Percentiles rank a stretch among this genome's conserved stretches.
phyloP scores from a whole-genome alignment of 2,888 invertebrate genomes.

The Apantesis nais region DNA sequence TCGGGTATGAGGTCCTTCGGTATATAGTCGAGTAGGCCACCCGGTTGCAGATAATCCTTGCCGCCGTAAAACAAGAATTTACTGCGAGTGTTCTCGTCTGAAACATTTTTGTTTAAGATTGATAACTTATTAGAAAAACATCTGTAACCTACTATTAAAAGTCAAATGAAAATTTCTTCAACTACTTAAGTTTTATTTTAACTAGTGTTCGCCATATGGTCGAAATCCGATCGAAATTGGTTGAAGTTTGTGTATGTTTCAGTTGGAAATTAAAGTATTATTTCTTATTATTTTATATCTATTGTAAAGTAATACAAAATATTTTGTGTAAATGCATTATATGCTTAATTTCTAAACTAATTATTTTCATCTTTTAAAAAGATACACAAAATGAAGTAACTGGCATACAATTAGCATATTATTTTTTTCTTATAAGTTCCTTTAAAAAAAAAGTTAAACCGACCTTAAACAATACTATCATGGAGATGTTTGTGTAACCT shows the following conservation, averaged over 20 bases:
- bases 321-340: too few species aligned
- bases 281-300: too few species aligned
- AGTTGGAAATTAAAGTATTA: too few species aligned
- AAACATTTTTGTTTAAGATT: conserved; percentile 25
- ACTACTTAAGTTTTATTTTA: background rate
- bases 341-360: too few species aligned
- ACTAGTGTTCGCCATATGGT: background rate
- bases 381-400: too few species aligned
- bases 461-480: too few species aligned
- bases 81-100: conserved; percentile 96
- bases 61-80: conserved; percentile 97
- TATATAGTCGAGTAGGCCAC: conserved; percentile 94
- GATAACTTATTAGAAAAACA: background rate
- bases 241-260: background rate
- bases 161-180: background rate
- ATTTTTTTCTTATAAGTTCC: too few species aligned
- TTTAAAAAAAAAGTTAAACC: too few species aligned
- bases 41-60: conserved; percentile 92
- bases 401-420: too few species aligned
- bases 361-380: too few species aligned
- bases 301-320: too few species aligned
- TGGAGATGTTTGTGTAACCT: too few species aligned
- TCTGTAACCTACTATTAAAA: background rate
- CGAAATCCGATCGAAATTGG: background rate
- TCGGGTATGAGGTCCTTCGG: conserved; percentile 94